A percentile compares a stretch with the other conserved stretches of the same genome.
phyloP scores from a whole-genome alignment of 2,888 invertebrate species.

The Xanthia icteritia region DNA sequence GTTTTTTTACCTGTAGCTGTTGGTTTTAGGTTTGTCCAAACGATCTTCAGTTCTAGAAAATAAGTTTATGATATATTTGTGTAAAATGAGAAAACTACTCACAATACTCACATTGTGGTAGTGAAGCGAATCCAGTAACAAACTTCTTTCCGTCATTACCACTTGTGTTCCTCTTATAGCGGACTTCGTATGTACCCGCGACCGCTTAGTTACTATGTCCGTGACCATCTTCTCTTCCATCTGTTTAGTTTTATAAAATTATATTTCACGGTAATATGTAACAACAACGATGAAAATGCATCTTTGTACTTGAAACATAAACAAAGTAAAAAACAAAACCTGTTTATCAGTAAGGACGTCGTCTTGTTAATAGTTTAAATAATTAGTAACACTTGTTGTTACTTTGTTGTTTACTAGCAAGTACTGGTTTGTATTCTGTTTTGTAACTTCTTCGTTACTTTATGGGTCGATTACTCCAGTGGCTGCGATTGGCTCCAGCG shows the following conservation, averaged over 20 bases:
- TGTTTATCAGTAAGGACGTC: neutral
- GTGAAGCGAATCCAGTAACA: neutral
- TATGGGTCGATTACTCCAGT: neutral
- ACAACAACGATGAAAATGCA: neutral
- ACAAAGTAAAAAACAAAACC: neutral
- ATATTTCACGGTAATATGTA: neutral
- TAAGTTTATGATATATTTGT: neutral
- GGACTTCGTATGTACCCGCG: neutral
- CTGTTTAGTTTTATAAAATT: neutral
- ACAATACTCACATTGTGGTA: neutral
- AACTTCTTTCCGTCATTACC: neutral
- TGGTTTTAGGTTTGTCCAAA: neutral
- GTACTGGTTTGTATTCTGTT: neutral
- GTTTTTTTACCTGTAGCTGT: neutral
- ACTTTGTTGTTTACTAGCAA: slow-evolving; percentile 9
- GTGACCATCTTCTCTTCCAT: neutral
- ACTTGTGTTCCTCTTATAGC: neutral
- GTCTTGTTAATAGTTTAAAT: slow-evolving; percentile 14
- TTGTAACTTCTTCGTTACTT: neutral
- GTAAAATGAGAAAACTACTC: no score
- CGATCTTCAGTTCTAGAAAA: neutral
- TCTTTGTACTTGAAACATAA: neutral
- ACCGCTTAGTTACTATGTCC: neutral
- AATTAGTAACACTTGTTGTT: slow-evolving; percentile 17
- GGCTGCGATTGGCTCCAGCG: neutral